phyloP scores from a whole-genome alignment of 2,888 invertebrate species.

The Dasypolia templi region DNA sequence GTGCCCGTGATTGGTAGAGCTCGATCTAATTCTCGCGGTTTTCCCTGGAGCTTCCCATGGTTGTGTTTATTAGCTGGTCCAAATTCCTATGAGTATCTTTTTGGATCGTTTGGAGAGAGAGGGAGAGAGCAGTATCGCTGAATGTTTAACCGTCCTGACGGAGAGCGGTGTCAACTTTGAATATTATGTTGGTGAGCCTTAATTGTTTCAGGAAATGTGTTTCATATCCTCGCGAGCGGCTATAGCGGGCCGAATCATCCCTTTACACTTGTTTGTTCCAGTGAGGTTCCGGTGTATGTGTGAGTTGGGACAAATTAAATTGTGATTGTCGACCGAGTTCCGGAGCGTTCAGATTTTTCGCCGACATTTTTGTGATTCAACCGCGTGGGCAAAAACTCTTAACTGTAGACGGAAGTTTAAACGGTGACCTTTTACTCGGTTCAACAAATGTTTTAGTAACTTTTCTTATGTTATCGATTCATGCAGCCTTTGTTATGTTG shows the following conservation, averaged over 20 bases:
- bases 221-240: slow-evolving; percentile 58
- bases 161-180: slow-evolving; percentile 69
- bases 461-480: slow-evolving; percentile 50
- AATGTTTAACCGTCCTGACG: slow-evolving; percentile 69
- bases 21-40: slow-evolving; percentile 38
- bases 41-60: slow-evolving; percentile 25
- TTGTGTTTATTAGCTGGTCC: slow-evolving; percentile 34
- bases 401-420: slow-evolving; percentile 61
- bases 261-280: slow-evolving; percentile 38
- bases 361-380: slow-evolving; percentile 56
- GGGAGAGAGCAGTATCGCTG: slow-evolving; percentile 56
- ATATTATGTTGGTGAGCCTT: slow-evolving; percentile 72
- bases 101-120: slow-evolving; percentile 48
- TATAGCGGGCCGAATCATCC: slow-evolving; percentile 42
- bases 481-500: slow-evolving; percentile 36
- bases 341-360: slow-evolving; percentile 54
- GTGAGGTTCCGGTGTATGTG: slow-evolving; percentile 37
- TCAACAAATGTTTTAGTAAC: slow-evolving; percentile 53
- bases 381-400: slow-evolving; percentile 37
- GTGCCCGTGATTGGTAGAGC: slow-evolving; percentile 38
- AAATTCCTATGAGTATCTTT: slow-evolving; percentile 46
- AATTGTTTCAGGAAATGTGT: slow-evolving; percentile 75
- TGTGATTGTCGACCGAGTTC: slow-evolving; percentile 54
- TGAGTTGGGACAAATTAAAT: slow-evolving; percentile 42
- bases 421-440: slow-evolving; percentile 54